Conservation (phyloP, 2,888 invertebrate genomes). For the Elegia similella region DNA sequence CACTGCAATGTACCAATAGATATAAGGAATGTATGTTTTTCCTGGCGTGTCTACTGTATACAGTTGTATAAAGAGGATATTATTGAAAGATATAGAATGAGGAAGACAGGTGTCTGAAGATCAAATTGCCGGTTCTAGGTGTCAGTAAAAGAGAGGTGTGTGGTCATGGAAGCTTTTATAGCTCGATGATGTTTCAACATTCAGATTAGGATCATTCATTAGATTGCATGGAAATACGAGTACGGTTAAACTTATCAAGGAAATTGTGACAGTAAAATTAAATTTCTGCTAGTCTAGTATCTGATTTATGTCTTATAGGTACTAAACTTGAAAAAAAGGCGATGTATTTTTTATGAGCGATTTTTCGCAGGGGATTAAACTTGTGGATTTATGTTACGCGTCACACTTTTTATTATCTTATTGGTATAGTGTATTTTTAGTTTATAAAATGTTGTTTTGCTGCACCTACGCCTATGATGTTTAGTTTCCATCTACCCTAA, state of each 20-base stretch:
- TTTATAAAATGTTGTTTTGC: too few relatives aligned
- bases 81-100: not conserved
- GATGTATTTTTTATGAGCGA: too few relatives aligned
- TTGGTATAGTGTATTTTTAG: too few relatives aligned
- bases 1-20: not conserved
- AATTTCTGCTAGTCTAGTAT: not conserved
- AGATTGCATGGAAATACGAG: not conserved
- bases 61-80: conserved; percentile 5
- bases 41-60: not conserved
- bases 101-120: conserved; percentile 14
- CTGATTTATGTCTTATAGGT: too few relatives aligned
- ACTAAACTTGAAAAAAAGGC: too few relatives aligned
- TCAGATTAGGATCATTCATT: conserved; percentile 3
- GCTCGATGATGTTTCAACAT: not conserved
- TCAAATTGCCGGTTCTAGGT: conserved; percentile 12
- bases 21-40: not conserved
- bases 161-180: conserved; percentile 11
- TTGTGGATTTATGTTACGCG: too few relatives aligned
- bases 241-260: not conserved
- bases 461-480: too few relatives aligned
- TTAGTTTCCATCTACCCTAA: too few relatives aligned
- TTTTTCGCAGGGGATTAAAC: too few relatives aligned
- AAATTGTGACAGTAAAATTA: not conserved
- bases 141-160: not conserved
- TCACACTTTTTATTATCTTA: too few relatives aligned